Evolutionary conservation across 2,113 vertebrate genomes (phyloP), one percentile per base, ranked within the genome.

Genomic region (Xiphophorus hellerii): DNA sequence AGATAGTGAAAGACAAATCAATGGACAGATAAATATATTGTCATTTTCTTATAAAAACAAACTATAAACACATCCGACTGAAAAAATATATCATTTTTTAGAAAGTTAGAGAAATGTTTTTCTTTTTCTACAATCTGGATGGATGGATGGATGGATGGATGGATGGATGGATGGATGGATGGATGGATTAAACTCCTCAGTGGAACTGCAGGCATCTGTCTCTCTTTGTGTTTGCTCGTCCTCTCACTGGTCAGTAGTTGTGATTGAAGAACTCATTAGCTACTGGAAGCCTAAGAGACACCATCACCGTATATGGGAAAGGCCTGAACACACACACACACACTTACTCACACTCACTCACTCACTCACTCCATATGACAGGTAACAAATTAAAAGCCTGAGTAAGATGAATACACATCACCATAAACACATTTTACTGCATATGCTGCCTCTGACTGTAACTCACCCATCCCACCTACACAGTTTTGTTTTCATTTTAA

Each of bases 191-290:
- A 58, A 9, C 51, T 2, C 8, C 51, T n/a, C 22, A 0, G 7
- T 58, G 51, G 51, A n/a, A 22, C 20, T 58, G 22, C 7, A 58
- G 51, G 51, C 22, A n/a, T 58, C 51, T 58, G 20, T 70, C 33
- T 73, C 25, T 44, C 31, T 66, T 11, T 77, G 30, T 78, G 29
- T 77, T 54, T 77, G 63, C 44, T 25, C 63, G 27, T 68, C 81
- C 77, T 78, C 81, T 78, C 81, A 65, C 78, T 82, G 84, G 88
- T 90, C 89, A 86, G 90, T 90, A 88, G 70, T 35, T 81, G 81
- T 87, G 90, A 92, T 89, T 90, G 88, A 89, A 88, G 8, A 85
- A 69, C 72, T 88, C 84, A 88, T 91, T 88, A 89, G 86, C 74
- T 66, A 87, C 86, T 81, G 86, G 86, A 90, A 88, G 84, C 79